Percentiles rank a stretch among this genome's conserved stretches.
phyloP scores from a whole-genome alignment of 2,888 invertebrate species.

The Acholoe squamosa region DNA sequence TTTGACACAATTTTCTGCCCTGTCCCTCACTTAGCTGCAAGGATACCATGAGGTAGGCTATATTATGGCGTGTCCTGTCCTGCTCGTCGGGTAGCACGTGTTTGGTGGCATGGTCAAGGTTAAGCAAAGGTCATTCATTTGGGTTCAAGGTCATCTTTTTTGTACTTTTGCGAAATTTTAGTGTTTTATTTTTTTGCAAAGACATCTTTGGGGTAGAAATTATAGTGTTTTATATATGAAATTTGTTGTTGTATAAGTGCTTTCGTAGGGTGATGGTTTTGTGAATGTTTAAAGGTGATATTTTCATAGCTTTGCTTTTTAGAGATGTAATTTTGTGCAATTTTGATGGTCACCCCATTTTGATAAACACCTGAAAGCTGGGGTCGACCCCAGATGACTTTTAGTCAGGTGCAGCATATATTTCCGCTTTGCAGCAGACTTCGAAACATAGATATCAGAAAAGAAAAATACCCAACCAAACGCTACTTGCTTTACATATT shows the following conservation, averaged over 20 bases:
- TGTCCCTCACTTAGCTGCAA: conserved; percentile 55
- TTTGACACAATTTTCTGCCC: conserved; percentile 49
- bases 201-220: too few species aligned
- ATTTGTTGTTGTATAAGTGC: conserved; percentile 2
- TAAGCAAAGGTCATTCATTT: background rate
- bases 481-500: too few species aligned
- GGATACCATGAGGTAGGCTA: conserved; percentile 60
- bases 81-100: conserved; percentile 58
- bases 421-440: too few species aligned
- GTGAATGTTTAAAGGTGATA: background rate
- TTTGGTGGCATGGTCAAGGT: conserved; percentile 54
- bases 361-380: too few species aligned
- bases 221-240: too few species aligned
- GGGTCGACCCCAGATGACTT: too few species aligned
- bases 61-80: conserved; percentile 23
- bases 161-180: too few species aligned
- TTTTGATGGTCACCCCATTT: background rate
- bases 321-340: conserved; percentile 10
- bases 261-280: conserved; percentile 21
- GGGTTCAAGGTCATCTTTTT: conserved; percentile 33
- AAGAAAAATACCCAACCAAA: too few species aligned
- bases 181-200: too few species aligned
- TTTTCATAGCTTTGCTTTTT: background rate
- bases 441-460: too few species aligned
- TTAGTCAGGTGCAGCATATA: too few species aligned